Evolutionary conservation across 2,888 invertebrate genomes (phyloP).

Genomic region (Stenotaenia linearis): DNA sequence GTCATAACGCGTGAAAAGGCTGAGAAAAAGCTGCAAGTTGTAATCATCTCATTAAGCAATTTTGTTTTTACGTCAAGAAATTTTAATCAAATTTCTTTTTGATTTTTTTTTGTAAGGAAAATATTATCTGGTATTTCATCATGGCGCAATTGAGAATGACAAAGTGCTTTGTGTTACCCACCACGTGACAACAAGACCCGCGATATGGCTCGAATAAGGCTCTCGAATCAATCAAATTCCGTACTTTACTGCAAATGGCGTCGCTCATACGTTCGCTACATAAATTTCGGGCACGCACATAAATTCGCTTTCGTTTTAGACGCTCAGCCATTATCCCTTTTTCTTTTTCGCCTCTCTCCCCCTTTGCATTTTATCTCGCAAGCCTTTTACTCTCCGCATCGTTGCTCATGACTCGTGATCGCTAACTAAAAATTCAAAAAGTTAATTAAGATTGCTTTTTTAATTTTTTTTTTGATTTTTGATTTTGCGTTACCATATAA

Average conservation of each 20-base stretch:
- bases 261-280: not conserved
- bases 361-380: too few species aligned
- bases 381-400: too few species aligned
- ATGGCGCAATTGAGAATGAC: not conserved
- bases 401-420: too few species aligned
- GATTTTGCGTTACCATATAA: too few species aligned
- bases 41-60: not conserved
- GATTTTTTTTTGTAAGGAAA: too few species aligned
- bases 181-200: conserved; percentile 7
- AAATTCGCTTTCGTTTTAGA: not conserved
- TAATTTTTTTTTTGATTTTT: too few species aligned
- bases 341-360: not conserved
- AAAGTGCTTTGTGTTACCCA: not conserved
- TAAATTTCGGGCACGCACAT: not conserved
- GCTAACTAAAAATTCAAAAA: too few species aligned
- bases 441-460: too few species aligned
- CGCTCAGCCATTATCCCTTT: not conserved
- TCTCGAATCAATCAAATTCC: not conserved
- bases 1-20: not conserved
- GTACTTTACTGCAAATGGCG: not conserved
- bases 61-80: too few species aligned
- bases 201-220: not conserved
- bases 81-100: too few species aligned
- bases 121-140: too few species aligned
- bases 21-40: not conserved